These are phyloP conservation scores for Stegostoma tigrinum DNA, from an alignment of 2,113 vertebrate species.

Conservation along the genomic window DNA sequence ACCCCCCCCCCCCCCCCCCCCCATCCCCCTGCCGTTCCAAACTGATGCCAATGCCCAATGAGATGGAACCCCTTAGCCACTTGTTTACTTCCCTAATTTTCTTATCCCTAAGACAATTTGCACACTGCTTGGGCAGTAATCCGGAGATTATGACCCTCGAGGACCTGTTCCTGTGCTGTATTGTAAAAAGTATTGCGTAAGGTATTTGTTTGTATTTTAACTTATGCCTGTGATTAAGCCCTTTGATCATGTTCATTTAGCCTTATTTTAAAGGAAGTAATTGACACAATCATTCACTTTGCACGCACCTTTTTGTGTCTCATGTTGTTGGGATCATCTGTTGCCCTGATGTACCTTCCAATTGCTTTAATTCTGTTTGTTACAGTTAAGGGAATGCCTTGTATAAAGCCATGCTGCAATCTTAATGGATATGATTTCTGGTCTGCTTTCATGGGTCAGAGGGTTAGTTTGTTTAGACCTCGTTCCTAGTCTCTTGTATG, in stretches of 20 bases:
- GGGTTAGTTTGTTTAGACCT: neutral
- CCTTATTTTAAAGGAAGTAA: neutral
- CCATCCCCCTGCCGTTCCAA: too few relatives aligned
- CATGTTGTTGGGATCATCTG: neutral
- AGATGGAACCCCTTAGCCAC: too few relatives aligned
- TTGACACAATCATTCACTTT: neutral
- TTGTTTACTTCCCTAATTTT: too few relatives aligned
- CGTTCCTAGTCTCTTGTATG: neutral
- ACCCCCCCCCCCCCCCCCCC: too few relatives aligned
- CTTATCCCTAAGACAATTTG: too few relatives aligned
- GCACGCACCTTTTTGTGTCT: neutral
- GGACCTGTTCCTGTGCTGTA: too few relatives aligned
- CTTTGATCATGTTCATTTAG: neutral
- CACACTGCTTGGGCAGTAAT: too few relatives aligned
- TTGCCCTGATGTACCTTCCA: neutral
- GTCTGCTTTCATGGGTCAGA: too few relatives aligned
- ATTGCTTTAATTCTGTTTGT: neutral
- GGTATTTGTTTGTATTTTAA: neutral
- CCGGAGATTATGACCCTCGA: too few relatives aligned
- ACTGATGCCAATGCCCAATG: too few relatives aligned
- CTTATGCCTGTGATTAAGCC: neutral
- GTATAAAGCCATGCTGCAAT: neutral
- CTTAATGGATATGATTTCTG: neutral
- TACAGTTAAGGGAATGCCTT: neutral
- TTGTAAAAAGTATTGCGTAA: neutral